Conservation (phyloP, 2,113 vertebrate genomes). For the Geococcyx californianus region DNA sequence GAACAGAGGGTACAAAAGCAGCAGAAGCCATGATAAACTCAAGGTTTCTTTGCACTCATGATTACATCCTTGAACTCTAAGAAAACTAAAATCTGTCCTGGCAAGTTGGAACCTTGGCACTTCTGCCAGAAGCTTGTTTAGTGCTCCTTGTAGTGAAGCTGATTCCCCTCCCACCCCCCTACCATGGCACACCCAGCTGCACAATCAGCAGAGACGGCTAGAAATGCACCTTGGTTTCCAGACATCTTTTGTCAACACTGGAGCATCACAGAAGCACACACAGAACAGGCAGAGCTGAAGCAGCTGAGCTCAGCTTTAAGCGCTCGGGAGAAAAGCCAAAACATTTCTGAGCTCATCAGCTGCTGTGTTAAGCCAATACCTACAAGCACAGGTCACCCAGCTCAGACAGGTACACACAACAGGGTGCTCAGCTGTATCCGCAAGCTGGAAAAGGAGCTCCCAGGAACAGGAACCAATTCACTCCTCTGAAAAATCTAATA, state of each 20-base stretch:
- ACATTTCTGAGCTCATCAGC: background rate
- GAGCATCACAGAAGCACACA: background rate
- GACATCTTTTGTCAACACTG: background rate
- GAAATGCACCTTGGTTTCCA: background rate
- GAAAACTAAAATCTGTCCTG: background rate
- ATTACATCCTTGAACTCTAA: background rate
- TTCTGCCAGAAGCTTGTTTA: background rate
- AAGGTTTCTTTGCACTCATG: background rate
- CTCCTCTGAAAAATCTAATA: background rate
- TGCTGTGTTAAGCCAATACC: background rate
- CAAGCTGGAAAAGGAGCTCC: background rate
- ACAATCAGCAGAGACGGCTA: rapidly evolving
- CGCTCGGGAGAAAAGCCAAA: background rate
- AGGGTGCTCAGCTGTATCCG: background rate
- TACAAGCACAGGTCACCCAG: background rate
- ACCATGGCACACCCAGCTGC: background rate
- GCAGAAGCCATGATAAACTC: background rate
- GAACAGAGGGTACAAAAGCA: background rate
- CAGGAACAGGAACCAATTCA: background rate
- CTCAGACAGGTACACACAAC: background rate
- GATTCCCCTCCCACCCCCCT: too few species aligned
- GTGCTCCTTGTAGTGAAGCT: background rate
- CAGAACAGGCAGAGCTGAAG: background rate
- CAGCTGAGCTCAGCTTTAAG: background rate
- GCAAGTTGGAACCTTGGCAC: background rate